These are phyloP conservation scores for Etheostoma spectabile DNA, from an alignment of 2,113 vertebrate genomes.

Conservation along the genomic window DNA sequence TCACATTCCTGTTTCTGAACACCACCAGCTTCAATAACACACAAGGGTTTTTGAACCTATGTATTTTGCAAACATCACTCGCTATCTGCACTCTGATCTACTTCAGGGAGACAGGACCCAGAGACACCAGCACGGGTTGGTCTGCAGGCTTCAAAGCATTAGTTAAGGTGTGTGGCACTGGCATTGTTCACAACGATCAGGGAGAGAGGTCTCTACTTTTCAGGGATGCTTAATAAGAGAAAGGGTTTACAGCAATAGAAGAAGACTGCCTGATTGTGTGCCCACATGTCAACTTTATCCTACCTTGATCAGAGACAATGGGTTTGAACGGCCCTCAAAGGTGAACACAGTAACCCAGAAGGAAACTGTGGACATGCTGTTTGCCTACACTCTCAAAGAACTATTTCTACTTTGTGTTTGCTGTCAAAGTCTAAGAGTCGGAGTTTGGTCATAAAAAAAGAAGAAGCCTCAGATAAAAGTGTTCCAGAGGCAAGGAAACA, in stretches of 20 bases:
- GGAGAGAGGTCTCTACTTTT: slow-evolving; percentile 34
- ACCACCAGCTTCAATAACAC: slow-evolving; percentile 53
- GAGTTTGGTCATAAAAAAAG: neutral
- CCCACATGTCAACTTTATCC: slow-evolving; percentile 55
- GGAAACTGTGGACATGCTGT: slow-evolving; percentile 21
- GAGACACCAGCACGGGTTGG: slow-evolving; percentile 47
- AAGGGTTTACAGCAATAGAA: slow-evolving; percentile 41
- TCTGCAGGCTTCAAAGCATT: slow-evolving; percentile 71
- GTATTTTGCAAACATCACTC: slow-evolving; percentile 58
- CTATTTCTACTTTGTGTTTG: slow-evolving; percentile 14
- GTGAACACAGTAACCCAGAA: slow-evolving; percentile 27
- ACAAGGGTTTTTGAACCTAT: slow-evolving; percentile 28
- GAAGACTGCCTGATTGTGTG: slow-evolving; percentile 44
- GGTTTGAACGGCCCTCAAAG: slow-evolving; percentile 38
- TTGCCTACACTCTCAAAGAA: slow-evolving; percentile 1
- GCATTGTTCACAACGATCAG: slow-evolving; percentile 62
- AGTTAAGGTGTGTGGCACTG: slow-evolving; percentile 60
- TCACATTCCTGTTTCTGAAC: slow-evolving; percentile 66
- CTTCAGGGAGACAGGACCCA: slow-evolving; percentile 41
- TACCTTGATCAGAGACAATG: slow-evolving; percentile 19
- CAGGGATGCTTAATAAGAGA: slow-evolving; percentile 39
- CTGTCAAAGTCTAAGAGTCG: neutral
- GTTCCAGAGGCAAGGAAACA: slow-evolving; percentile 47
- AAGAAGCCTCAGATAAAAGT: slow-evolving; percentile 34
- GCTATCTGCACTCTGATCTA: slow-evolving; percentile 65